These are phyloP conservation scores for Mythimna vitellina DNA, from an alignment of 2,888 invertebrate genomes.

Conservation along the genomic window DNA sequence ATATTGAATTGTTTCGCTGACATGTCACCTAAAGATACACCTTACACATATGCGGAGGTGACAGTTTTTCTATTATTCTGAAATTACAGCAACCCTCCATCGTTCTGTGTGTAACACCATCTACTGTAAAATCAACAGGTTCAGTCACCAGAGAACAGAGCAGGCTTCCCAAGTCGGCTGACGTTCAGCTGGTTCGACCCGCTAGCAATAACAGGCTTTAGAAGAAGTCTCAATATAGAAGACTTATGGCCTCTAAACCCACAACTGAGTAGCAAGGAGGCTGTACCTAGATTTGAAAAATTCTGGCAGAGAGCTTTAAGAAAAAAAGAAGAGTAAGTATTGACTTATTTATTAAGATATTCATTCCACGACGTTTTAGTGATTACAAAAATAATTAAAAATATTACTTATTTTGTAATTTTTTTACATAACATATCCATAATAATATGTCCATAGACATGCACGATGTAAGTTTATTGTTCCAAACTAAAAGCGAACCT, in stretches of 20 bases:
- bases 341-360: background rate
- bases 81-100: background rate
- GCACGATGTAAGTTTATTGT: background rate
- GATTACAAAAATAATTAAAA: too few species aligned
- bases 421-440: too few species aligned
- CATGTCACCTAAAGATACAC: conserved; percentile 92
- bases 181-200: conserved; percentile 97
- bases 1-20: conserved; percentile 95
- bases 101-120: background rate
- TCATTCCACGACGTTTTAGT: too few species aligned
- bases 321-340: conserved; percentile 91
- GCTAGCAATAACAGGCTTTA: conserved; percentile 95
- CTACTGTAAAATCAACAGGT: conserved; percentile 86
- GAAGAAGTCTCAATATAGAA: conserved; percentile 93
- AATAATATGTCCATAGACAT: too few species aligned
- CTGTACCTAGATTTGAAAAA: conserved; percentile 95
- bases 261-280: conserved; percentile 93
- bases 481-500: background rate
- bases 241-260: conserved; percentile 97
- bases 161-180: conserved; percentile 96
- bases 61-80: conserved; percentile 45
- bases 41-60: conserved; percentile 92
- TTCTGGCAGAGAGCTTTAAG: conserved; percentile 93
- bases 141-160: conserved; percentile 95
- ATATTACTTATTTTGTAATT: too few species aligned